These are phyloP conservation scores for Drosophila aldrichi DNA, from an alignment of 2,888 invertebrate species.

Conservation along the genomic window DNA sequence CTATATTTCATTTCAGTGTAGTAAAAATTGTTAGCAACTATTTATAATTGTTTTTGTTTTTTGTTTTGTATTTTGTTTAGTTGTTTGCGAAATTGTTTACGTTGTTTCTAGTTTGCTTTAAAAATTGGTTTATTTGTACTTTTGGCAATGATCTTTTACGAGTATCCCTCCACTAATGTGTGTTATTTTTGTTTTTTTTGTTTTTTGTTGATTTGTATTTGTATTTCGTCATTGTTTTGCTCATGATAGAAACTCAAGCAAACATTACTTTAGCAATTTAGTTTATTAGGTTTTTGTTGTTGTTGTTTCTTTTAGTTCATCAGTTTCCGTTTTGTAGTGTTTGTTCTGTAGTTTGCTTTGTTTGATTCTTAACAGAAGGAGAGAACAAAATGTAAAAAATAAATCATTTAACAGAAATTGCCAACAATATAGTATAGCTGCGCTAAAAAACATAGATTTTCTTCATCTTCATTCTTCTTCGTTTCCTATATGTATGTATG, in stretches of 20 bases:
- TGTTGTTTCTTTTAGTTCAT: slow-evolving; percentile 25
- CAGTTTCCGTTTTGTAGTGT: slow-evolving; percentile 49
- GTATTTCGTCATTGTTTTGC: slow-evolving; percentile 46
- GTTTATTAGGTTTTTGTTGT: slow-evolving; percentile 36
- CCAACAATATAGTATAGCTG: slow-evolving; percentile 65
- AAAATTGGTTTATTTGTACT: slow-evolving; percentile 84
- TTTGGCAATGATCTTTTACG: slow-evolving; percentile 85
- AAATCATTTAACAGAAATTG: slow-evolving; percentile 70
- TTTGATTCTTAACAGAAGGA: slow-evolving; percentile 47
- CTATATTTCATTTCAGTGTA: slow-evolving; percentile 27
- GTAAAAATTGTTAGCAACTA: slow-evolving; percentile 72
- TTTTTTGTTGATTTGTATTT: slow-evolving; percentile 31
- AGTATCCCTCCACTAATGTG: slow-evolving; percentile 74
- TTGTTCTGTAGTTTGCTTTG: slow-evolving; percentile 56
- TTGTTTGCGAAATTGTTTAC: slow-evolving; percentile 73
- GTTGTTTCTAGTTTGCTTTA: slow-evolving; percentile 73
- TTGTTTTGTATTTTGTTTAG: slow-evolving; percentile 25
- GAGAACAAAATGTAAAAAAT: slow-evolving; percentile 40
- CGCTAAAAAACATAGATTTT: slow-evolving; percentile 65
- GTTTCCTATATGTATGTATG: slow-evolving; percentile 15
- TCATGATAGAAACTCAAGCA: slow-evolving; percentile 61
- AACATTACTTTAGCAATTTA: slow-evolving; percentile 60
- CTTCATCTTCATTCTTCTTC: slow-evolving; percentile 21
- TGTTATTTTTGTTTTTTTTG: slow-evolving; percentile 26
- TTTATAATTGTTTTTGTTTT: slow-evolving; percentile 41